Evolutionary conservation across 2,797 vertebrate species (phyloP).

Genomic region (Glossophaga mutica): DNA sequence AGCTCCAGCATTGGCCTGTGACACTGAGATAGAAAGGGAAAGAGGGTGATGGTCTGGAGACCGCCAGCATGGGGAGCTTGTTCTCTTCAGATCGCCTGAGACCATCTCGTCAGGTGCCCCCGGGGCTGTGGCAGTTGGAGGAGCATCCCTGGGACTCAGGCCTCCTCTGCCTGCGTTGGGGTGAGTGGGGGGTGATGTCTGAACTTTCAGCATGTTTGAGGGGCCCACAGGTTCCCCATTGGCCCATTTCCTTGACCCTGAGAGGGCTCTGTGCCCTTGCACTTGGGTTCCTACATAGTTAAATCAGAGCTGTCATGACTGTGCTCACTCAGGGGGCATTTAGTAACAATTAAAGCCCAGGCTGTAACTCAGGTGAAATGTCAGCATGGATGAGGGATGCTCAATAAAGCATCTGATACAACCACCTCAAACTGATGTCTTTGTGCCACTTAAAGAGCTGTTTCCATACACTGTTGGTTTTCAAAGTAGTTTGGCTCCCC

Average conservation of each 20-base stretch:
- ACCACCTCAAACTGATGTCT: fast-evolving
- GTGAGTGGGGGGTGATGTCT: fast-evolving
- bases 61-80: not conserved
- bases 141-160: fast-evolving
- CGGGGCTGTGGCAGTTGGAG: not conserved
- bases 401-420: fast-evolving
- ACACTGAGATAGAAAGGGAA: not conserved
- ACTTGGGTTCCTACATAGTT: not conserved
- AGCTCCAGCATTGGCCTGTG: not conserved
- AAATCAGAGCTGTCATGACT: not conserved
- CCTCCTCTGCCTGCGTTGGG: fast-evolving
- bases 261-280: not conserved
- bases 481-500: not conserved
- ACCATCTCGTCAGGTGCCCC: not conserved
- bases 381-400: not conserved
- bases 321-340: not conserved
- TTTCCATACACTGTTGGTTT: not conserved
- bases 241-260: not conserved
- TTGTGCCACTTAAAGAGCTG: not conserved
- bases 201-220: not conserved
- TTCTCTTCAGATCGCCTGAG: not conserved
- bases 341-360: not conserved
- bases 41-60: not conserved
- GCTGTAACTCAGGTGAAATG: too few species aligned
- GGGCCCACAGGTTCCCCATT: too few species aligned